A percentile compares a stretch with the other conserved stretches of the same genome.
phyloP scores from a whole-genome alignment of 2,113 vertebrate genomes.

The Oceanodroma tethys region DNA sequence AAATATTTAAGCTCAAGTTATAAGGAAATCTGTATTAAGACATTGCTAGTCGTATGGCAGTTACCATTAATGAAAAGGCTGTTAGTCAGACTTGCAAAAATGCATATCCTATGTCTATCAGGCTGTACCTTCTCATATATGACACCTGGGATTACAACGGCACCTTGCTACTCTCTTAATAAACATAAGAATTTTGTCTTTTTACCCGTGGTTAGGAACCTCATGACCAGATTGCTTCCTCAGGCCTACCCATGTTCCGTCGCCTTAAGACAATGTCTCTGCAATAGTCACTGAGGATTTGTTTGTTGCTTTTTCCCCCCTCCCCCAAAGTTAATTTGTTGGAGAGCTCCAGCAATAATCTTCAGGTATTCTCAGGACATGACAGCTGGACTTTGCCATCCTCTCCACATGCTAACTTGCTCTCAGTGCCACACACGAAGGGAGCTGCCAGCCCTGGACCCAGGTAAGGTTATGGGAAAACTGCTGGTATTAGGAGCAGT shows the following conservation, averaged over 20 bases:
- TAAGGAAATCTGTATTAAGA: not conserved
- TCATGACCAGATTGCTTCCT: not conserved
- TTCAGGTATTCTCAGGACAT: constrained; percentile 82
- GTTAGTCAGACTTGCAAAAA: not conserved
- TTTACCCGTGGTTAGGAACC: not conserved
- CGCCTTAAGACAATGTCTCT: not conserved
- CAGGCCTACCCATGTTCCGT: not conserved
- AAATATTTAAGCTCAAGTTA: not conserved
- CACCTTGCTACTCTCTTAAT: not conserved
- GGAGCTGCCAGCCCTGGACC: constrained; percentile 66
- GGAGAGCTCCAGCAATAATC: constrained; percentile 75
- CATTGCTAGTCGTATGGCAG: not conserved
- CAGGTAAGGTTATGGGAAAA: constrained; percentile 75
- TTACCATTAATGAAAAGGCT: not conserved
- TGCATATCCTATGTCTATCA: not conserved
- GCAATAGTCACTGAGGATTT: not conserved
- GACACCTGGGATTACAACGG: not conserved
- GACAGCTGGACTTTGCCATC: constrained; percentile 84
- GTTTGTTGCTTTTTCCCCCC: not conserved
- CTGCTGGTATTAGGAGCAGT: not conserved
- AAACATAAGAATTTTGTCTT: not conserved
- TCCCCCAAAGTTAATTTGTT: constrained; percentile 69
- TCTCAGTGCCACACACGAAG: constrained; percentile 72
- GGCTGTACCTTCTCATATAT: not conserved
- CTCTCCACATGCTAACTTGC: constrained; percentile 72